phyloP scores from a whole-genome alignment of 1,140 invertebrate species.

The Hycleus cichorii region DNA sequence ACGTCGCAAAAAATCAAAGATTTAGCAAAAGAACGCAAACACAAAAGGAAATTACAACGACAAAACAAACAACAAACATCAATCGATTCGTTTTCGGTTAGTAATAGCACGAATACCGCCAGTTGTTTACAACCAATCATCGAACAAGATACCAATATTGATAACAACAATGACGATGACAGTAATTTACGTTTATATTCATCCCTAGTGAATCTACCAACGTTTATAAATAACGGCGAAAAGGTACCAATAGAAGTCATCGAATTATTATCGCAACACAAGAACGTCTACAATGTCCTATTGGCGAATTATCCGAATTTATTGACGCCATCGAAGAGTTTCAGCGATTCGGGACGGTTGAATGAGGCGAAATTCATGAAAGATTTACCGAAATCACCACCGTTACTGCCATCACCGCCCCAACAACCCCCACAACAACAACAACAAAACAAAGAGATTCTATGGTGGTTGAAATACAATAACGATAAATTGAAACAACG shows the following conservation, averaged over 20 bases:
- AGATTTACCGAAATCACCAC: slow-evolving; percentile 32
- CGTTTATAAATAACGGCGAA: slow-evolving; percentile 70
- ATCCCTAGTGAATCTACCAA: slow-evolving; percentile 74
- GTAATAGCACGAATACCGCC: slow-evolving; percentile 57
- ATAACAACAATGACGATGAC: slow-evolving; percentile 22
- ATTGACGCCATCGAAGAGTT: slow-evolving; percentile 60
- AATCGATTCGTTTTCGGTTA: slow-evolving; percentile 53
- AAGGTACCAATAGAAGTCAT: slow-evolving; percentile 66
- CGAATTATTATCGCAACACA: slow-evolving; percentile 60
- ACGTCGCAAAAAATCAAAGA: slow-evolving; percentile 57
- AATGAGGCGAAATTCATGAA: slow-evolving; percentile 24
- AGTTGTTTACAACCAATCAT: slow-evolving; percentile 42
- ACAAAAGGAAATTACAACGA: slow-evolving; percentile 51
- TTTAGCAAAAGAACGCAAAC: slow-evolving; percentile 53
- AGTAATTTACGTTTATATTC: slow-evolving; percentile 51
- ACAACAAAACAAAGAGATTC: not conserved
- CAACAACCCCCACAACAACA: not conserved
- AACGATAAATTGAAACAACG: slow-evolving; percentile 40
- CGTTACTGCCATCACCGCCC: slow-evolving; percentile 36
- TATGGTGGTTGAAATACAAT: too few species aligned
- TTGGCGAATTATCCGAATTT: slow-evolving; percentile 67
- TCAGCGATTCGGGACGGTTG: slow-evolving; percentile 59
- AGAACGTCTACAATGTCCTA: slow-evolving; percentile 62
- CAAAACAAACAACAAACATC: slow-evolving; percentile 53
- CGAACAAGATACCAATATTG: slow-evolving; percentile 23